phyloP scores from a whole-genome alignment of 1,140 invertebrate species.

The Drosophila subpulchrella region DNA sequence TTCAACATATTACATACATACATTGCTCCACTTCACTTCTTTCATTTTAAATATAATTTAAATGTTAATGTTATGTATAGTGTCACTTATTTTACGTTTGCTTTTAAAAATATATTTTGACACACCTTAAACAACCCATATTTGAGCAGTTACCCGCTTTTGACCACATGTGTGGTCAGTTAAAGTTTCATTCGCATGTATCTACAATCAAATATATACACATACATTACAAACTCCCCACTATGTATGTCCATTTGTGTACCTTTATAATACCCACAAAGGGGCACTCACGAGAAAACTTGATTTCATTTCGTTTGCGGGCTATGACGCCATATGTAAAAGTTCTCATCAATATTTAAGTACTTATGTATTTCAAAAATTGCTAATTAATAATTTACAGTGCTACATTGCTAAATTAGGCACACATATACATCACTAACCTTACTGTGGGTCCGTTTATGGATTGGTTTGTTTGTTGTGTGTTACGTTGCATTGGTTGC shows the following conservation, averaged over 20 bases:
- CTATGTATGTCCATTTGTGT: neutral
- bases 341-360: conserved; percentile 55
- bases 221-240: neutral
- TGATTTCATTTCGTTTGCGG: conserved; percentile 18
- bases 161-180: conserved; percentile 4
- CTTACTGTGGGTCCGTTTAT: conserved; percentile 5
- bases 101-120: no score
- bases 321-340: conserved; percentile 13
- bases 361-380: conserved; percentile 48
- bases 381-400: conserved; percentile 58
- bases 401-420: conserved; percentile 47
- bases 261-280: conserved; percentile 7
- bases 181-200: conserved; percentile 8
- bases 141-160: conserved; percentile 1
- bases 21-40: no score
- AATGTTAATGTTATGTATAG: no score
- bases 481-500: conserved; percentile 22
- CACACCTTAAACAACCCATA: neutral
- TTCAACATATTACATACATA: no score
- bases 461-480: conserved; percentile 33
- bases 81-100: no score
- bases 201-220: neutral
- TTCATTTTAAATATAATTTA: no score
- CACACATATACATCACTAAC: conserved; percentile 9
- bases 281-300: conserved; percentile 3